Conservation (phyloP, 2,888 invertebrate species). For the Rhagium mordax region DNA sequence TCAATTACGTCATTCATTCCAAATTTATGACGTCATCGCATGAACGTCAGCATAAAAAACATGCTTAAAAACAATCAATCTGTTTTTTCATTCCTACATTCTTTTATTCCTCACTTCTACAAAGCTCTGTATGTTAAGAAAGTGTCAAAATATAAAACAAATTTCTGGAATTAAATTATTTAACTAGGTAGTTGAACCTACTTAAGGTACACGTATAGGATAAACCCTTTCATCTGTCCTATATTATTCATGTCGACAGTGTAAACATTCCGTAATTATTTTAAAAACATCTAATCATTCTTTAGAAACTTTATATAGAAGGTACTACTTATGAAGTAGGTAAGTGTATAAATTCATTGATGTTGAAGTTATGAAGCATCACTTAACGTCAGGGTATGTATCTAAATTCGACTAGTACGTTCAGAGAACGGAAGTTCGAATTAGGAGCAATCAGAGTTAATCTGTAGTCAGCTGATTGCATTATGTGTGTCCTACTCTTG, state of each 20-base stretch:
- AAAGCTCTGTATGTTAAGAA: no score
- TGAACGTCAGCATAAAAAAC: no score
- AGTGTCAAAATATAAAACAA: no score
- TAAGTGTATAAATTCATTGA: neutral
- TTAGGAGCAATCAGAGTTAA: conserved; percentile 70
- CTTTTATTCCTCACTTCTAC: no score
- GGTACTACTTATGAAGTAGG: neutral
- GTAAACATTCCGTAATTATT: neutral
- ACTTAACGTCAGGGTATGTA: conserved; percentile 27
- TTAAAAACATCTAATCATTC: neutral
- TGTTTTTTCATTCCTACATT: no score
- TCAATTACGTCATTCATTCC: no score
- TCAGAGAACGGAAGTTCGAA: conserved; percentile 67
- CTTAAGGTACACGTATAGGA: neutral
- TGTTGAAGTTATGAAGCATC: conserved; percentile 19
- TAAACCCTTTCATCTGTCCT: neutral
- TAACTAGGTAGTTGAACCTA: no score
- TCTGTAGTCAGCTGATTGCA: conserved; percentile 70
- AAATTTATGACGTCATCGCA: no score
- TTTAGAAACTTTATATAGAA: neutral
- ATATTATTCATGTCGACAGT: neutral
- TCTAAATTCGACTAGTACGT: conserved; percentile 33
- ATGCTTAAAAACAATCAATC: no score
- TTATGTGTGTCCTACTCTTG: conserved; percentile 61
- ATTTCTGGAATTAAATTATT: no score